Evolutionary conservation across 2,888 invertebrate genomes (phyloP).

Genomic region (Ceramica pisi): DNA sequence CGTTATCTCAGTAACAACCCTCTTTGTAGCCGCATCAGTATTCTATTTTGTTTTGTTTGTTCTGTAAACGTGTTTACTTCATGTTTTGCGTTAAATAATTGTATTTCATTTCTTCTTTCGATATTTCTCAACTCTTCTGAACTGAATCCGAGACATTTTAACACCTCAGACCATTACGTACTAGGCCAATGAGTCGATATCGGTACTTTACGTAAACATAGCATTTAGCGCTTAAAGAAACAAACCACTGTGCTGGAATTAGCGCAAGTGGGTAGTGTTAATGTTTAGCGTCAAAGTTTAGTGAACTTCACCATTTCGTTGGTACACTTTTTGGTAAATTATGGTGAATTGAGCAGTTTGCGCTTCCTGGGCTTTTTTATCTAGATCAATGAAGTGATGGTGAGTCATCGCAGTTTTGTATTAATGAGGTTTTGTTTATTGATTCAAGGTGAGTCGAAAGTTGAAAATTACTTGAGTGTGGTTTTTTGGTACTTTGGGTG

Average conservation of each 20-base stretch:
- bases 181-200: slow-evolving; percentile 41
- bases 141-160: slow-evolving; percentile 2
- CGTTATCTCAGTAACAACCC: too few relatives aligned
- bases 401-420: slow-evolving; percentile 23
- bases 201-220: slow-evolving; percentile 62
- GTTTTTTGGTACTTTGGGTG: not conserved
- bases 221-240: slow-evolving; percentile 48
- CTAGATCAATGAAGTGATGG: slow-evolving; percentile 42
- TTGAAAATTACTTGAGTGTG: not conserved
- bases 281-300: slow-evolving; percentile 65
- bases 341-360: slow-evolving; percentile 42
- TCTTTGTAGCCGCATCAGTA: too few relatives aligned
- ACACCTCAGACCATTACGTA: slow-evolving; percentile 23
- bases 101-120: not conserved
- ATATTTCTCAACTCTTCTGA: not conserved
- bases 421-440: slow-evolving; percentile 42
- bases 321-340: slow-evolving; percentile 40
- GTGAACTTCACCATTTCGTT: slow-evolving; percentile 46
- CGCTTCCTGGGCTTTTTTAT: slow-evolving; percentile 33
- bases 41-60: too few relatives aligned
- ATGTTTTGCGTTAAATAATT: too few relatives aligned
- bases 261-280: slow-evolving; percentile 72
- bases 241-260: slow-evolving; percentile 66
- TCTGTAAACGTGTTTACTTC: too few relatives aligned
- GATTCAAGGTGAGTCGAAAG: slow-evolving; percentile 13